These are phyloP conservation scores for Cryptus viduatorius DNA, from an alignment of 2,888 invertebrate species.

Conservation along the genomic window DNA sequence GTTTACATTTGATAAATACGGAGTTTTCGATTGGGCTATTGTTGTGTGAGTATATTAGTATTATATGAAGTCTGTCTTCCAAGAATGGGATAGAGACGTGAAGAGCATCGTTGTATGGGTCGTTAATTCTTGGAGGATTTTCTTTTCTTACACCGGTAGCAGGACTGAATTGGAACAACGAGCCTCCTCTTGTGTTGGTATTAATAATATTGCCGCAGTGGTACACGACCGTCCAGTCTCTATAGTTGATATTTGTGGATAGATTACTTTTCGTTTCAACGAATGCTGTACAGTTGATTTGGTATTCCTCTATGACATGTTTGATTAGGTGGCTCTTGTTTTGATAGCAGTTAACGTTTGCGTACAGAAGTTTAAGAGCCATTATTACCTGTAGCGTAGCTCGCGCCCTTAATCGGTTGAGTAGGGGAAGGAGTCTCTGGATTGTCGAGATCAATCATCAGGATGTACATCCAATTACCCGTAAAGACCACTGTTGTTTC, in stretches of 20 bases:
- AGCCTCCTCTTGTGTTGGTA: conserved; percentile 9
- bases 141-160: background rate
- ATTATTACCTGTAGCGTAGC: background rate
- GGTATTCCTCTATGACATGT: conserved; percentile 1
- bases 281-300: conserved; percentile 23
- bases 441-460: conserved; percentile 6
- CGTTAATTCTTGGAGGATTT: conserved; percentile 17
- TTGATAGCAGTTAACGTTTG: conserved; percentile 12
- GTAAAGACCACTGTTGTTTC: background rate
- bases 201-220: conserved; percentile 1
- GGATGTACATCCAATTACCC: background rate
- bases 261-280: conserved; percentile 16
- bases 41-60: conserved; percentile 14
- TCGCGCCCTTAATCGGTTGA: background rate
- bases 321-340: conserved; percentile 30
- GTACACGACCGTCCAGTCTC: background rate
- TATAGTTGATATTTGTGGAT: background rate
- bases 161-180: background rate
- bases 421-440: background rate
- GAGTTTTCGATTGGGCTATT: background rate
- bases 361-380: conserved; percentile 22
- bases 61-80: conserved; percentile 19
- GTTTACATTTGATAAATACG: background rate
- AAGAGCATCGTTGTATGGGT: conserved; percentile 8
- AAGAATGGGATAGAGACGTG: conserved; percentile 13